These are phyloP conservation scores for Thereva nobilitata DNA, from an alignment of 2,888 invertebrate genomes.

Conservation along the genomic window DNA sequence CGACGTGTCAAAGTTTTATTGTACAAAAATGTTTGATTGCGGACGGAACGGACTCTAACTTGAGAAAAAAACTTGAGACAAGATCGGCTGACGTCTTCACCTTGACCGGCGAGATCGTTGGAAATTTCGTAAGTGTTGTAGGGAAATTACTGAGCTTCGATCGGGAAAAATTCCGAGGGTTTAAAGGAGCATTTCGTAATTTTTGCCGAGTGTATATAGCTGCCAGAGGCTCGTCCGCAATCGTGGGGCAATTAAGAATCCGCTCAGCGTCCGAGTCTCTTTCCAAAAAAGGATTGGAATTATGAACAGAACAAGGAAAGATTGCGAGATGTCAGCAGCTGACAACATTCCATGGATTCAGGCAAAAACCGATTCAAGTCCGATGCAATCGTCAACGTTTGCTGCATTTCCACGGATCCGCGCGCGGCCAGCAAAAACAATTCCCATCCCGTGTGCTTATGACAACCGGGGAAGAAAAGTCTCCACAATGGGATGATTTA, in stretches of 20 bases:
- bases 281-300: slow-evolving; percentile 45
- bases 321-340: slow-evolving; percentile 42
- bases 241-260: slow-evolving; percentile 44
- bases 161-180: no score
- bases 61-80: no score
- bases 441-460: slow-evolving; percentile 16
- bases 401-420: not conserved
- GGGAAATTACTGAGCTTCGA: no score
- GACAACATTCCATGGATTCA: slow-evolving; percentile 44
- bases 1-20: not conserved
- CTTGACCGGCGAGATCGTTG: no score
- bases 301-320: slow-evolving; percentile 42
- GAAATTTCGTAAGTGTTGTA: no score
- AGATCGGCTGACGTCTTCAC: no score
- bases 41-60: no score
- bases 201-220: no score
- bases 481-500: slow-evolving; percentile 42
- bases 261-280: slow-evolving; percentile 44
- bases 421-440: slow-evolving; percentile 4
- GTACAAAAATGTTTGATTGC: not conserved
- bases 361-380: slow-evolving; percentile 33
- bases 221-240: not conserved
- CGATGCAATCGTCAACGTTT: slow-evolving; percentile 1
- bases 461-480: slow-evolving; percentile 17
- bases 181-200: no score